Evolutionary conservation across 2,888 invertebrate genomes (phyloP).

Genomic region (Odontomyia ornata): DNA sequence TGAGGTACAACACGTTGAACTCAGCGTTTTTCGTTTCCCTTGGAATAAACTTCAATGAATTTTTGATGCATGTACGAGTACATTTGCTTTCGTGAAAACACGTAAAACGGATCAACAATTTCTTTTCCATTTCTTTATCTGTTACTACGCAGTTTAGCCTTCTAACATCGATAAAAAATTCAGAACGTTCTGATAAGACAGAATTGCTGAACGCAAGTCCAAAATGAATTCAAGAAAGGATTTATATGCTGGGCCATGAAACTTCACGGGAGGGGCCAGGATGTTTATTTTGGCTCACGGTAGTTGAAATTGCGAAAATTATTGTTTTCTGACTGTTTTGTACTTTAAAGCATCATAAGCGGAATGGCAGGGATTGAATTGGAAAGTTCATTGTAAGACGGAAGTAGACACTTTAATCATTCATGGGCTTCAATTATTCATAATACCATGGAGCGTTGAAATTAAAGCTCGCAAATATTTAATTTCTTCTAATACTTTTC

Average conservation of each 20-base stretch:
- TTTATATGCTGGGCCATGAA: no score
- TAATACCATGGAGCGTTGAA: no score
- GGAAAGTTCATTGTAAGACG: no score
- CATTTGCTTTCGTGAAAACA: no score
- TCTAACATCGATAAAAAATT: not conserved
- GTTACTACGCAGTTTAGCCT: not conserved
- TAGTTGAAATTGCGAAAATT: not conserved
- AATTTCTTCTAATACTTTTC: no score
- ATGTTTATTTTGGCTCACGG: not conserved
- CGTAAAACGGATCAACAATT: slow-evolving; percentile 25
- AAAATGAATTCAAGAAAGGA: no score
- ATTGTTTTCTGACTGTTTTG: not conserved
- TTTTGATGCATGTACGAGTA: not conserved
- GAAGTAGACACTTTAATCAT: no score
- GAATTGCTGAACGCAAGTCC: no score
- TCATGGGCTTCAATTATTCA: no score
- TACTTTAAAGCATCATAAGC: not conserved
- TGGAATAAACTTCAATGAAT: not conserved
- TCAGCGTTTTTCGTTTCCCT: not conserved
- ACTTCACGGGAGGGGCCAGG: not conserved
- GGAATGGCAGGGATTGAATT: no score
- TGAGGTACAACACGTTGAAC: no score
- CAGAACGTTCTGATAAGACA: not conserved
- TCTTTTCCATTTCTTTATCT: not conserved
- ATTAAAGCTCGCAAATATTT: no score